Conservation (phyloP, 2,888 invertebrate genomes). For the Heteropelma amictum region DNA sequence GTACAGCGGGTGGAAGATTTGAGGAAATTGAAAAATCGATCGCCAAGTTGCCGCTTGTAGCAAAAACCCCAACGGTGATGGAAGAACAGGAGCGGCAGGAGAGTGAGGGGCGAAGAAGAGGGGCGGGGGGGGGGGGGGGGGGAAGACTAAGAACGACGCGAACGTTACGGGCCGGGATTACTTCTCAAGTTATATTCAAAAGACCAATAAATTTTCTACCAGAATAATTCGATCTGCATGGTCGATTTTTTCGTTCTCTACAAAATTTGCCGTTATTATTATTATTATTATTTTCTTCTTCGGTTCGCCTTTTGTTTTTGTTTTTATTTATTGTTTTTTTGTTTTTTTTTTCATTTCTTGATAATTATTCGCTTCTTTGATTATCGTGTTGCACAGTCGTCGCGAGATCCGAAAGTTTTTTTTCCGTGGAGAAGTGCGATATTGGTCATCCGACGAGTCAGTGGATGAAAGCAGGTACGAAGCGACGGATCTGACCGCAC, state of each 20-base stretch:
- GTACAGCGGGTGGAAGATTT: constrained; percentile 6
- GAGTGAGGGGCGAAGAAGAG: not conserved
- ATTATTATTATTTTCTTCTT: constrained; percentile 5
- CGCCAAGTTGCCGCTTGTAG: constrained; percentile 27
- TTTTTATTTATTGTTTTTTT: not conserved
- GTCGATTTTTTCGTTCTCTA: not conserved
- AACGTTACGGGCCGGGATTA: constrained; percentile 18
- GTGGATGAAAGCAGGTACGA: constrained; percentile 3
- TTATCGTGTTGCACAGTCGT: constrained; percentile 23
- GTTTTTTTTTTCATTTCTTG: not conserved
- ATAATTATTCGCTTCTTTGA: constrained; percentile 51
- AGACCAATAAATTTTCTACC: constrained; percentile 12
- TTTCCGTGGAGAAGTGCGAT: not conserved
- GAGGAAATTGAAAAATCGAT: constrained; percentile 49
- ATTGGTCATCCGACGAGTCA: constrained; percentile 1
- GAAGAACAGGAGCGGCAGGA: too few species aligned
- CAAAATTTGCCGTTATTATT: not conserved
- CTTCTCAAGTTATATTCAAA: constrained; percentile 12
- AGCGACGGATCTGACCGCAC: constrained; percentile 17
- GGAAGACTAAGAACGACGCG: constrained; percentile 16
- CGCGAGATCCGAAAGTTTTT: not conserved
- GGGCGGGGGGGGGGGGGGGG: too few species aligned
- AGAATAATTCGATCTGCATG: constrained; percentile 6
- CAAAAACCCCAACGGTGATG: constrained; percentile 23
- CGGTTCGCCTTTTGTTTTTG: not conserved